Percentiles rank a stretch among this genome's conserved stretches.
Evolutionary conservation across 2,888 invertebrate genomes (phyloP).

Genomic region (Cheilosia vernalis): DNA sequence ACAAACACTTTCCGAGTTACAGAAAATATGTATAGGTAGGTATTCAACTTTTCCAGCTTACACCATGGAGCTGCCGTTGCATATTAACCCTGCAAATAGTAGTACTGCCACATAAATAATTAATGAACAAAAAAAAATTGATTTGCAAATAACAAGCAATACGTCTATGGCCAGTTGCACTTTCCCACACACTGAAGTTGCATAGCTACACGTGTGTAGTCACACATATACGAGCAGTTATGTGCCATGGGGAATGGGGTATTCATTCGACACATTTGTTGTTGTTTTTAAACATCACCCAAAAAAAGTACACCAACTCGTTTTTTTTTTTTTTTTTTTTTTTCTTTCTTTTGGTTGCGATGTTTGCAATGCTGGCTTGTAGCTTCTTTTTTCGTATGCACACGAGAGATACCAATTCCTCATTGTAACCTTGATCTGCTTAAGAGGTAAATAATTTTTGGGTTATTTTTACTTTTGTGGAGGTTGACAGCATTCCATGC

Average conservation of each 20-base stretch:
- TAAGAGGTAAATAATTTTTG: constrained; percentile 22
- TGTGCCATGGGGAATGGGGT: neutral
- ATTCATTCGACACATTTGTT: constrained; percentile 19
- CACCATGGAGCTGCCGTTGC: neutral
- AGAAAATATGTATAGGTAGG: neutral
- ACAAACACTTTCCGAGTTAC: neutral
- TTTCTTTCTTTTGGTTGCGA: neutral
- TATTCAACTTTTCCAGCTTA: neutral
- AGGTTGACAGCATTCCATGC: constrained; percentile 45
- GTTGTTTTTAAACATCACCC: constrained; percentile 20
- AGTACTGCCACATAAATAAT: constrained; percentile 44
- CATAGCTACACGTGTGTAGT: too few relatives aligned
- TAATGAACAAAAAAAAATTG: constrained; percentile 30
- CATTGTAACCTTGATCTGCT: constrained; percentile 51
- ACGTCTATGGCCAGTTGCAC: too few relatives aligned
- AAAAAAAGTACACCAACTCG: constrained; percentile 37
- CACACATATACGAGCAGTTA: too few relatives aligned
- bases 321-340: neutral
- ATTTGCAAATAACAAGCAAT: constrained; percentile 45
- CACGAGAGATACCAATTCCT: constrained; percentile 15
- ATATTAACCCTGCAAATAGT: neutral
- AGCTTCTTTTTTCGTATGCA: constrained; percentile 18
- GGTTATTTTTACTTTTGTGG: constrained; percentile 29
- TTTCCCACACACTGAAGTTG: too few relatives aligned
- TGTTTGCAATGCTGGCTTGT: constrained; percentile 6